Conservation (phyloP, 2,797 vertebrate genomes). For the Bradypodion pumilum region DNA sequence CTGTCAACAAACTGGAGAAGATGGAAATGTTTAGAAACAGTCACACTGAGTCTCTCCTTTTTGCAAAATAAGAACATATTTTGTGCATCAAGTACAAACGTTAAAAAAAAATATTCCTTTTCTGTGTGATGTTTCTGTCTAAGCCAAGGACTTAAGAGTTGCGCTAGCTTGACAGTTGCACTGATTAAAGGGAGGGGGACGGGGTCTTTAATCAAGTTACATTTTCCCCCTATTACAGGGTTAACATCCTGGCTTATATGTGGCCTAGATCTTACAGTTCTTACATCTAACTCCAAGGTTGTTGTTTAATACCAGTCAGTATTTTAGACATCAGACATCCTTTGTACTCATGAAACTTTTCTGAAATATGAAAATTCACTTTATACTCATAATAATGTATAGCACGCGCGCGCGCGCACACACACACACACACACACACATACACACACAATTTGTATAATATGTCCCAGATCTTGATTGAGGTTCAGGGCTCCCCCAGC, state of each 20-base stretch:
- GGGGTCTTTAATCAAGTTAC: constrained; percentile 59
- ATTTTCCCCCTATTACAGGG: constrained; percentile 35
- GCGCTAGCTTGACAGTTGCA: constrained; percentile 61
- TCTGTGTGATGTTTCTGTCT: constrained; percentile 66
- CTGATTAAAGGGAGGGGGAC: constrained; percentile 61
- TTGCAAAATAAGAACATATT: constrained; percentile 37
- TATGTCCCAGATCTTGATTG: background rate
- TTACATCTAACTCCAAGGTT: background rate
- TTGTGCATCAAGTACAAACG: constrained; percentile 52
- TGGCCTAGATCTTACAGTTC: constrained; percentile 33
- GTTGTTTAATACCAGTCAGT: constrained; percentile 19
- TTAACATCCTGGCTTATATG: constrained; percentile 21
- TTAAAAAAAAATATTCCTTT: constrained; percentile 64
- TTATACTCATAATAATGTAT: background rate
- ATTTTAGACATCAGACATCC: background rate
- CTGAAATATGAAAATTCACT: background rate
- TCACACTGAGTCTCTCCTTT: constrained; percentile 24
- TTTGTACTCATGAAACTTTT: background rate
- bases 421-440: no score
- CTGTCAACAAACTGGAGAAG: constrained; percentile 68
- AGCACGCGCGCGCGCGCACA: no score
- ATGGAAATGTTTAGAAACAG: constrained; percentile 69
- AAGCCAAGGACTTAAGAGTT: constrained; percentile 65
- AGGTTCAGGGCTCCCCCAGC: background rate
- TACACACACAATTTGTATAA: background rate